phyloP scores from a whole-genome alignment of 2,797 vertebrate species.

The Argentina silus region DNA sequence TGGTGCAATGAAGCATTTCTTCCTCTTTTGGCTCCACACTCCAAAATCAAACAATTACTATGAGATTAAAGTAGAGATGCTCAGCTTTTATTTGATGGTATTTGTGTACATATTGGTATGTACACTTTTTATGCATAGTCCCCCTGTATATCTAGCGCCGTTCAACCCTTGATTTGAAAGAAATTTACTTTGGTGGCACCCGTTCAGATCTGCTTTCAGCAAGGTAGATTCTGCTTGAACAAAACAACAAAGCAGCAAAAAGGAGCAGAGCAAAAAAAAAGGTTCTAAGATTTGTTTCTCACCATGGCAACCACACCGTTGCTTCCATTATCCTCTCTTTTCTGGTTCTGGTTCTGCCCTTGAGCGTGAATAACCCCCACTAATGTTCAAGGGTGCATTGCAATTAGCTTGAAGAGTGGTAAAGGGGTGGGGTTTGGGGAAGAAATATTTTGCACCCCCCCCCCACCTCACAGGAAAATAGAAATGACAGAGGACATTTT shows the following conservation, averaged over 20 bases:
- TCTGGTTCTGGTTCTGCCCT: not conserved
- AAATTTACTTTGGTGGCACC: not conserved
- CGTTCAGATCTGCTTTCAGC: not conserved
- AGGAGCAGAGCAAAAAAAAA: not conserved
- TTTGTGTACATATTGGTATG: not conserved
- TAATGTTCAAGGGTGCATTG: conserved; percentile 20
- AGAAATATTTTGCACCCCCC: not conserved
- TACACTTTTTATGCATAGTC: not conserved
- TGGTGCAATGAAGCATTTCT: no score
- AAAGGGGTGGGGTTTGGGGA: not conserved
- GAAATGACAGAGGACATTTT: not conserved
- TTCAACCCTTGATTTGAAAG: not conserved
- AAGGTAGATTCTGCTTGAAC: not conserved
- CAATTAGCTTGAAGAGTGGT: not conserved
- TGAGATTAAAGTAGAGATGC: not conserved
- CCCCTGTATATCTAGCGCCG: not conserved
- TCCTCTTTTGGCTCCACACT: no score
- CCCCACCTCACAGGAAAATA: no score
- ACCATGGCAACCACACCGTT: conserved; percentile 23
- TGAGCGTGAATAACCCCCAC: conserved; percentile 14
- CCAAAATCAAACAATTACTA: no score
- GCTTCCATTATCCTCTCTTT: not conserved
- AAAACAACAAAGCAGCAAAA: not conserved
- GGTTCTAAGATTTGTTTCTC: conserved; percentile 13
- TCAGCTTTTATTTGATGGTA: not conserved